A percentile compares a stretch with the other conserved stretches of the same genome.
phyloP scores from a whole-genome alignment of 2,888 invertebrate genomes.

The Amitus sp. region DNA sequence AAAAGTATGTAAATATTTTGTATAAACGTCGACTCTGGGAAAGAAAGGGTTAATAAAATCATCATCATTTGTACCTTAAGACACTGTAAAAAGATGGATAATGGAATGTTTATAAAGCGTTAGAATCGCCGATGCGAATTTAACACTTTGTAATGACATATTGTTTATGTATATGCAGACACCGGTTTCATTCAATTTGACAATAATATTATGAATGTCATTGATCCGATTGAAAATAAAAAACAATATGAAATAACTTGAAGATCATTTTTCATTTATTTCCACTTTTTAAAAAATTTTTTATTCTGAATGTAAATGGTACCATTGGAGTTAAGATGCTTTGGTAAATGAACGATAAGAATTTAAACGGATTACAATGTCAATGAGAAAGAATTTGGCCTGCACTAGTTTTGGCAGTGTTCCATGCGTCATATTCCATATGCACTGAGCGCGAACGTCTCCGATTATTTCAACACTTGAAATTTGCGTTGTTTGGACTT shows the following conservation, averaged over 20 bases:
- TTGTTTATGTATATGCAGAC: conserved; percentile 3
- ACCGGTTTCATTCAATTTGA: not conserved
- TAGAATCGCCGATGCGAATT: not conserved
- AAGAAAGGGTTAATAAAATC: conserved; percentile 5
- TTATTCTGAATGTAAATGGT: too few relatives aligned
- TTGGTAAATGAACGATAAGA: too few relatives aligned
- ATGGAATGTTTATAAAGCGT: conserved; percentile 2
- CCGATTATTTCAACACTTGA: too few relatives aligned
- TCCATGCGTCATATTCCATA: too few relatives aligned
- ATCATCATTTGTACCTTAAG: conserved; percentile 4
- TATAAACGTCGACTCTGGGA: conserved; percentile 1
- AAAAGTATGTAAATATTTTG: conserved; percentile 8
- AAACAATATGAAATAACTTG: conserved; percentile 11
- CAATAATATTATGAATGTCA: conserved; percentile 3
- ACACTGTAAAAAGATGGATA: not conserved
- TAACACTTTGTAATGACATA: conserved; percentile 2
- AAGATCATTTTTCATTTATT: not conserved
- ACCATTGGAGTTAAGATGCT: too few relatives aligned
- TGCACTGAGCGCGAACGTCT: too few relatives aligned
- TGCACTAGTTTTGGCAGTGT: too few relatives aligned
- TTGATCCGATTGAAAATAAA: conserved; percentile 6
- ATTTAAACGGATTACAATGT: too few relatives aligned
- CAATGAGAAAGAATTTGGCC: too few relatives aligned
- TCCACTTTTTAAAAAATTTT: too few relatives aligned
- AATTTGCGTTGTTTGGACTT: too few relatives aligned